Base-by-base conservation (phyloP, 37 sponge, comb jelly and placozoan genomes). In the Bolinopsis microptera region DNA sequence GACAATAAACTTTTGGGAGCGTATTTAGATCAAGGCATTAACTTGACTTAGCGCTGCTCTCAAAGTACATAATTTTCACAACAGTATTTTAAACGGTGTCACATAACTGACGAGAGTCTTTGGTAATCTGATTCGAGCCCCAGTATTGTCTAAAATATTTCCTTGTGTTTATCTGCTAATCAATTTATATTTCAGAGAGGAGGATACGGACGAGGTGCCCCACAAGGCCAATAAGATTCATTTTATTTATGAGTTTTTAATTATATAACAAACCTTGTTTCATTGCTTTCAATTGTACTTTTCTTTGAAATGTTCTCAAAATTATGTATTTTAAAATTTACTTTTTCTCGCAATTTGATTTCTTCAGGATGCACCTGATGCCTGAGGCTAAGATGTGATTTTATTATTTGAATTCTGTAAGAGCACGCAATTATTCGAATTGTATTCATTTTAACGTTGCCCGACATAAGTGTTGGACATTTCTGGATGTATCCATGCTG, bases 151-250 rank as follows among this genome's bases (percentile, higher is more conserved):
- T 26, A 3, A 70, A 24, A 28, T 22, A 26, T 70, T 70, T 70
- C 21, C 5, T 70, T n/a, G 61, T 18, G 9, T 48, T 48, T 48
- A 48, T 48, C 13, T n/a, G n/a, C n/a, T 72, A 80, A 32, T 3
- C 82, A 34, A 32, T 21, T 34, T 35, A 13, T 24, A 0, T 86
- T 86, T 86, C 90, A 86, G 90, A 86, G 90, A 39, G 90, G 90
- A 86, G 90, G 90, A 41, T 86, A 86, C 28, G 90, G 90, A 86
- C 32, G 90, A 86, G 90, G 90, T 1, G 90, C 48, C 21, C 33
- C 80, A 70, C 74, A 25, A 80, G 38, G 38, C 26, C 90, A 86
- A 34, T 86, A 38, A 86, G 61, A 86, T 86, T 39, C 34, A 72
- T 30, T 72, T 30, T 22, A 9, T 23, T 23, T 86, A 3, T 86